These are phyloP conservation scores for Porites evermanni DNA, from an alignment of 92 coral and sea anemone genomes.

Conservation along the genomic window DNA sequence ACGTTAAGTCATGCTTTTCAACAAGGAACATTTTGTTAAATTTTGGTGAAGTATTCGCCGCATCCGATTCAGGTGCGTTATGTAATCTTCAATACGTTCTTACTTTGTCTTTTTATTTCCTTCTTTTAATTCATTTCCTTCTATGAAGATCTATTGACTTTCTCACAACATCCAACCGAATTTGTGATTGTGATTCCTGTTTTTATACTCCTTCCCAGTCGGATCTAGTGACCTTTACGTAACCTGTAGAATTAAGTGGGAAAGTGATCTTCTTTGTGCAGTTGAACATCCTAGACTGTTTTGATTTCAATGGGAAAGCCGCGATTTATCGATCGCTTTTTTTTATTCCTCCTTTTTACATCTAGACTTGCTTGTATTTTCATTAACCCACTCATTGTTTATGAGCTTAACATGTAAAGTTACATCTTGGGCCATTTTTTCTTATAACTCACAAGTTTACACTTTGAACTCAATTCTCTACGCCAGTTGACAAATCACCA, in stretches of 20 bases:
- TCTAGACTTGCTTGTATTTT: too few relatives aligned
- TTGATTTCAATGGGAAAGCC: neutral
- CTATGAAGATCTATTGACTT: too few relatives aligned
- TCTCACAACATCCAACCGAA: neutral
- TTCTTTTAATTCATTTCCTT: neutral
- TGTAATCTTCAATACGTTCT: neutral
- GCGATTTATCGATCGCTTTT: too few relatives aligned
- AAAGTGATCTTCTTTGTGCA: neutral
- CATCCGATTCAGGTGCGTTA: neutral
- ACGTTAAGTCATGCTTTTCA: neutral
- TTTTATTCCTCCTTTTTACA: too few relatives aligned
- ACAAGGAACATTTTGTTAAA: neutral
- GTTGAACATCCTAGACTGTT: neutral
- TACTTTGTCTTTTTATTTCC: neutral
- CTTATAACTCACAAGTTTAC: neutral
- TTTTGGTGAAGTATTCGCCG: neutral
- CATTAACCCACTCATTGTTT: too few relatives aligned
- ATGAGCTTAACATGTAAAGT: neutral
- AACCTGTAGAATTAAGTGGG: neutral
- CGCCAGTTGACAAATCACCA: neutral
- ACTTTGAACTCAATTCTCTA: neutral
- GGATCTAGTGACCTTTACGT: neutral
- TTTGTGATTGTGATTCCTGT: neutral
- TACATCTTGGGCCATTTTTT: too few relatives aligned
- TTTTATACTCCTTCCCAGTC: neutral